These are phyloP conservation scores for Hystrix brachyura DNA, from an alignment of 2,113 vertebrate genomes.

Conservation along the genomic window DNA sequence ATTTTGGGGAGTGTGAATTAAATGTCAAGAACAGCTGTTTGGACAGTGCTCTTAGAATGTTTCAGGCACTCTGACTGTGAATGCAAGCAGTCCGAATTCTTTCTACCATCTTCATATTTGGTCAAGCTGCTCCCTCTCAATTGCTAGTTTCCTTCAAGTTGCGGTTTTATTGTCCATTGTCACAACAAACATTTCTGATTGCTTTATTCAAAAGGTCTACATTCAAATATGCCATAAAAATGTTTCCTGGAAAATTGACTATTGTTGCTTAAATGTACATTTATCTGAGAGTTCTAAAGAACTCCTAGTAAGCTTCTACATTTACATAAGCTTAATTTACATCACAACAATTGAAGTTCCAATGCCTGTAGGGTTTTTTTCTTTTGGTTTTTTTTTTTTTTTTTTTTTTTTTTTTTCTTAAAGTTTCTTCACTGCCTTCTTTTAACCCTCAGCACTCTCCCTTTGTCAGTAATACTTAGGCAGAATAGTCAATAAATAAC, in stretches of 20 bases:
- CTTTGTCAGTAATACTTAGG: not conserved
- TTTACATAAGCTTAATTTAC: conserved; percentile 71
- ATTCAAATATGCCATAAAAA: conserved; percentile 63
- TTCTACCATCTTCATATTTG: conserved; percentile 28
- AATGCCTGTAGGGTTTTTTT: not conserved
- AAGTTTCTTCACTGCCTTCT: not conserved
- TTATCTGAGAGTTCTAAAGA: conserved; percentile 65
- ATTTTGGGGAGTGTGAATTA: conserved; percentile 14
- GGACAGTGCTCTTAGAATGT: not conserved
- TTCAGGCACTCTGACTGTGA: not conserved
- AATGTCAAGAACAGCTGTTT: not conserved
- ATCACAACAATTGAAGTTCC: conserved; percentile 7
- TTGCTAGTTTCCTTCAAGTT: conserved; percentile 58
- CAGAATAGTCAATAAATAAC: not conserved
- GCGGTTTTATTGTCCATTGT: conserved; percentile 56
- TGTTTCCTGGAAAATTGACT: conserved; percentile 68
- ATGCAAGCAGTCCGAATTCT: conserved; percentile 8
- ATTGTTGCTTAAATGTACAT: conserved; percentile 79
- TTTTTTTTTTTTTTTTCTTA: conserved; percentile 8
- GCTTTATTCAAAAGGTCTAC: conserved; percentile 74
- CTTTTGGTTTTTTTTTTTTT: too few species aligned
- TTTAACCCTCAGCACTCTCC: not conserved
- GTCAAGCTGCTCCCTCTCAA: conserved; percentile 60
- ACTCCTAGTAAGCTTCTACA: conserved; percentile 30
- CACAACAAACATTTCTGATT: conserved; percentile 78